A percentile compares a stretch with the other conserved stretches of the same genome.
Conservation (phyloP, 1,140 invertebrate species). For the honey bee (Apis mellifera) region Amel_HAv3.1 CM009943.2:4737001-4737500, state of each 20-base stretch:
- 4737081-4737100: constrained; percentile 22
- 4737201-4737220: constrained; percentile 10
- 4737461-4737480: too few species aligned
- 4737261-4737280: constrained; percentile 2
- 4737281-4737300: not conserved
- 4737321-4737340: too few species aligned
- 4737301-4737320: too few species aligned
- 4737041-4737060: constrained; percentile 11
- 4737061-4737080: constrained; percentile 21
- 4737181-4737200: constrained; percentile 1
- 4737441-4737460: too few species aligned
- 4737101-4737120: not conserved
- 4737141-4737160: not conserved
- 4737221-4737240: constrained; percentile 20
- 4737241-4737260: constrained; percentile 33
- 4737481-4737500: too few species aligned
- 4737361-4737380: too few species aligned
- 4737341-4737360: too few species aligned
- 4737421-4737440: too few species aligned
- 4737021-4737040: constrained; percentile 20
- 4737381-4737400: too few species aligned
- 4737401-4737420: too few species aligned
- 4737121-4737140: too few species aligned
- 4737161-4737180: constrained; percentile 43
- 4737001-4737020: not conserved